Percentiles rank a stretch among this genome's conserved stretches.
Conservation (phyloP, 1,140 invertebrate species). For the Leptopilina boulardi region DNA sequence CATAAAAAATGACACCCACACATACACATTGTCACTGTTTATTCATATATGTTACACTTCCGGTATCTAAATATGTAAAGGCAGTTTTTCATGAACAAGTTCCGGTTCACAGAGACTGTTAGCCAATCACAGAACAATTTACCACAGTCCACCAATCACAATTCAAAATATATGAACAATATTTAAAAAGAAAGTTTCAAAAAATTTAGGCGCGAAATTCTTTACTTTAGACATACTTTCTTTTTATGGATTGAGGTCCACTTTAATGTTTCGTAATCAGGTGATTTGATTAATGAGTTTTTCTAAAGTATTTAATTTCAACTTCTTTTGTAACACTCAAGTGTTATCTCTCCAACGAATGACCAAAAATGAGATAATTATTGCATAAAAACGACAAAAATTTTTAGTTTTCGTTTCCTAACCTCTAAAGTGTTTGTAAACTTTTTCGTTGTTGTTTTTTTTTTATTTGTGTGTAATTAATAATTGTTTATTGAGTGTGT, state of each 20-base stretch:
- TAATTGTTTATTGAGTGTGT: background rate
- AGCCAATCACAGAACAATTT: too few relatives aligned
- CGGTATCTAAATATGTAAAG: background rate
- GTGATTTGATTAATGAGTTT: background rate
- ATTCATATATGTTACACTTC: background rate
- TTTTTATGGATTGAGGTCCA: background rate
- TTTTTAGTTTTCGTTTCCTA: background rate
- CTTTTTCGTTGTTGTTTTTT: background rate
- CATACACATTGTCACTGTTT: background rate
- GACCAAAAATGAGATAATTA: background rate
- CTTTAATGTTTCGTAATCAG: background rate
- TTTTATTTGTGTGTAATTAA: background rate
- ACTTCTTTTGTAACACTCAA: background rate
- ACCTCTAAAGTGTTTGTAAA: background rate
- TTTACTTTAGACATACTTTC: background rate
- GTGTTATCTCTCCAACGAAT: background rate
- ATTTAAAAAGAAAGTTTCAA: too few relatives aligned
- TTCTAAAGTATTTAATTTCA: too few relatives aligned
- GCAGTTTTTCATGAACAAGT: background rate
- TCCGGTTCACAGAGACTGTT: too few relatives aligned
- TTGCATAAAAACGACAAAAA: background rate
- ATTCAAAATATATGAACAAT: too few relatives aligned
- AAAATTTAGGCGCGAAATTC: background rate
- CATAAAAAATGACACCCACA: background rate
- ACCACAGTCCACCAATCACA: too few relatives aligned